phyloP scores from a whole-genome alignment of 2,888 invertebrate species.

The Acanthopleura granulata region DNA sequence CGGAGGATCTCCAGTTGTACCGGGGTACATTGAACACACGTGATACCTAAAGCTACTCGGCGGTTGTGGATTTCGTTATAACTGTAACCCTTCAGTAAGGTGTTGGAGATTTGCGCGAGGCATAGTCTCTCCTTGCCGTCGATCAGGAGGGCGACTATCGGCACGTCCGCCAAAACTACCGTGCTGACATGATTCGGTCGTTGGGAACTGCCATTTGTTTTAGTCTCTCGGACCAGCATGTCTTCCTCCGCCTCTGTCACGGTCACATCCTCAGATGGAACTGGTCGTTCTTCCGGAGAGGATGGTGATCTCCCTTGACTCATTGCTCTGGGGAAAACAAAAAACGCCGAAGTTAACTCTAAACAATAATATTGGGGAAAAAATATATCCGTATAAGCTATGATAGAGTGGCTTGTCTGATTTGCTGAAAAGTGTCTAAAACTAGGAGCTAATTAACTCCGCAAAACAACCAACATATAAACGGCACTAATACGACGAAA shows the following conservation, averaged over 20 bases:
- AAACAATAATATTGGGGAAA: too few species aligned
- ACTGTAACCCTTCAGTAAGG: slow-evolving; percentile 92
- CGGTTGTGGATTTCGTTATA: slow-evolving; percentile 98
- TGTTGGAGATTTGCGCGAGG: slow-evolving; percentile 96
- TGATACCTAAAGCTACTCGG: slow-evolving; percentile 88
- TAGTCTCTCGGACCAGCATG: neutral
- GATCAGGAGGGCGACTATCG: slow-evolving; percentile 93
- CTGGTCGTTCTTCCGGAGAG: too few species aligned
- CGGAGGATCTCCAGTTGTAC: slow-evolving; percentile 94
- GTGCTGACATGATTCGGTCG: slow-evolving; percentile 77
- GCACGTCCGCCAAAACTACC: slow-evolving; percentile 87
- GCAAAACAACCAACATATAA: too few species aligned
- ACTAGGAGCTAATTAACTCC: too few species aligned
- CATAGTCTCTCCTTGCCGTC: slow-evolving; percentile 93
- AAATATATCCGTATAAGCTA: too few species aligned
- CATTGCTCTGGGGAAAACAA: too few species aligned
- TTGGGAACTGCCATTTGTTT: neutral
- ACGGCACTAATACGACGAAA: too few species aligned
- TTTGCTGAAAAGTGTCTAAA: too few species aligned
- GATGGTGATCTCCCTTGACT: too few species aligned
- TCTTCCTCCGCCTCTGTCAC: neutral
- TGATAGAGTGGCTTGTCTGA: too few species aligned
- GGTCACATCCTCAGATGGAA: too few species aligned
- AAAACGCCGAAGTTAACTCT: too few species aligned
- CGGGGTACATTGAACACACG: slow-evolving; percentile 91